Percentiles rank a stretch among this genome's conserved stretches.
These are phyloP conservation scores for Octopus sinensis DNA, from an alignment of 1,140 invertebrate genomes.

Conservation along the genomic window DNA sequence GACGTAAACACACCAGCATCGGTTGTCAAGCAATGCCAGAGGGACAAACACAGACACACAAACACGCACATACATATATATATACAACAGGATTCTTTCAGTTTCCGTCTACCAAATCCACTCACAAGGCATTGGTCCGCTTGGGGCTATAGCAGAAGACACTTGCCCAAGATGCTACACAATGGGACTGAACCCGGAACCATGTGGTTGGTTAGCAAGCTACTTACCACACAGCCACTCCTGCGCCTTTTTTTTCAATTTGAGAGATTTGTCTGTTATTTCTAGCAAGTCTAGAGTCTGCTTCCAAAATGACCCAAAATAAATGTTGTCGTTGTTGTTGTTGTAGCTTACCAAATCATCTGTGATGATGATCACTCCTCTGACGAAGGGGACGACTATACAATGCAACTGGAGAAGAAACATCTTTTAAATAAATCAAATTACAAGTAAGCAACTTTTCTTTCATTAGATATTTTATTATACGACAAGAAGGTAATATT, in stretches of 20 bases:
- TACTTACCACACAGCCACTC: neutral
- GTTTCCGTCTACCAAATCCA: no score
- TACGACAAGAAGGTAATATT: no score
- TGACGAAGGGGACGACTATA: neutral
- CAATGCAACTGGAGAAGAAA: neutral
- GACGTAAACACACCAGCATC: no score
- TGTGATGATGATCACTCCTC: neutral
- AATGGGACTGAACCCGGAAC: neutral
- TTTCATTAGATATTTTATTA: no score
- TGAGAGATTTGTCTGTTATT: neutral
- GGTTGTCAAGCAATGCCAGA: no score
- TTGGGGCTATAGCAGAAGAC: no score
- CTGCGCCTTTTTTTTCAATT: neutral
- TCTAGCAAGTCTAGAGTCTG: neutral
- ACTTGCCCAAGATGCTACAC: no score
- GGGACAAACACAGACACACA: no score
- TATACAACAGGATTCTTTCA: no score
- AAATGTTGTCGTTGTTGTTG: neutral
- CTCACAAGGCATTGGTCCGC: no score
- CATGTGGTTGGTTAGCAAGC: neutral
- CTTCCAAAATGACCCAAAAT: neutral
- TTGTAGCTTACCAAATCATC: neutral
- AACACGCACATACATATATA: no score
- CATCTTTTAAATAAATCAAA: neutral
- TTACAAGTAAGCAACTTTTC: neutral